Percentiles rank a stretch among this genome's conserved stretches.
Evolutionary conservation across 2,113 vertebrate species (phyloP).

Genomic region (Alces alces): DNA sequence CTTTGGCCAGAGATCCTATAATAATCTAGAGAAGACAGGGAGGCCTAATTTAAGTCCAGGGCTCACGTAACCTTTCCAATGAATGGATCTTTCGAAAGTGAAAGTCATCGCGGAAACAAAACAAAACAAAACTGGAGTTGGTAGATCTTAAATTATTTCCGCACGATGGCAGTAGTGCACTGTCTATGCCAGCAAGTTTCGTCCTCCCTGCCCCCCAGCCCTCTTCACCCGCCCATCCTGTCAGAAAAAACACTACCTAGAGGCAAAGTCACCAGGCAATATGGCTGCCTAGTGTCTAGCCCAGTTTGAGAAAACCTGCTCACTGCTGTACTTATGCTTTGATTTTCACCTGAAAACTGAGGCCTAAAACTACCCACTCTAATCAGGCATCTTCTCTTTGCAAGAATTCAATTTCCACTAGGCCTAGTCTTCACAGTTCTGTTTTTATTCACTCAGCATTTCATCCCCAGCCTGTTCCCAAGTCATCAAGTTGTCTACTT

Average conservation of each 20-base stretch:
- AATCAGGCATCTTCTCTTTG: not conserved
- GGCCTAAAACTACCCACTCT: not conserved
- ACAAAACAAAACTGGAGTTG: not conserved
- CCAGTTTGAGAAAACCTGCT: not conserved
- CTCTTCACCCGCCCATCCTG: not conserved
- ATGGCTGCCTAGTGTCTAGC: not conserved
- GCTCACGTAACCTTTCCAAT: accelerated
- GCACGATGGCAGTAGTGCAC: not conserved
- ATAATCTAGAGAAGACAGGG: not conserved
- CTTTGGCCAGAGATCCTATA: not conserved
- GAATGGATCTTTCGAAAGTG: not conserved
- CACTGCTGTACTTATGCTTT: not conserved
- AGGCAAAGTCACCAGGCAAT: not conserved
- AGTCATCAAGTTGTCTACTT: not conserved
- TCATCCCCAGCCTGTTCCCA: not conserved
- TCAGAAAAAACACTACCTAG: not conserved
- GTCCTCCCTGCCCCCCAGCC: not conserved
- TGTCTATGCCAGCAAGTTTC: not conserved
- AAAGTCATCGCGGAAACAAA: not conserved
- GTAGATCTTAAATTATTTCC: not conserved
- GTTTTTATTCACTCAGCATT: not conserved
- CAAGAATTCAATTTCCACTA: not conserved
- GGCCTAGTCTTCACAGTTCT: not conserved
- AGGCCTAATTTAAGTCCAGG: not conserved
- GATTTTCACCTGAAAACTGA: not conserved